Base-by-base conservation (phyloP, 2,888 invertebrate genomes). In the Euplagia quadripunctaria region DNA sequence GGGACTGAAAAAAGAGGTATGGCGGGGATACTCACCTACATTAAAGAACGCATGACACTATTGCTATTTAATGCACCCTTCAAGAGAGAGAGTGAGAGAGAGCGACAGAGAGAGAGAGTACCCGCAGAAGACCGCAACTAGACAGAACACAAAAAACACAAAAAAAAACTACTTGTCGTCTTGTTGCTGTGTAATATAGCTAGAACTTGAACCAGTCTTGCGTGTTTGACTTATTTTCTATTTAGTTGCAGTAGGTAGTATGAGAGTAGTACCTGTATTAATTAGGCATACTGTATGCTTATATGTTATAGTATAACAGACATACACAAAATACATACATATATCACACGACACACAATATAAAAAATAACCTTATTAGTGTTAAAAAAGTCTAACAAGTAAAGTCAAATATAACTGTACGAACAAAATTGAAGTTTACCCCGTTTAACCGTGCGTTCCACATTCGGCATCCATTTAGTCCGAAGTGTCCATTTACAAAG, bases 401-500 rank as follows among this genome's bases (percentile, higher is more conserved):
- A 43, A 64, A 17, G 17, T 11, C 5, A 0, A 17, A 63, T 61
- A 64, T 64, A 17, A 58, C 20, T 41, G 49, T 63, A 49, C 17
- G 20, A 52, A 72, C 64, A 69, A 68, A 73, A 61, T 68, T 69
- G 8, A n/a, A 49, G 5, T 41, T 68, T 20, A 17, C 55, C 55
- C 68, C 64, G 76, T 70, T 63, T 49, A 68, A 74, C 17, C 20
- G 43, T 71, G 46, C 49, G 65, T 69, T 65, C 65, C 71, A 70
- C 79, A 74, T 82, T 71, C 68, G 72, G 74, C 80, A 79, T 75
- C 73, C 76, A 71, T 72, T 78, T 81, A 79, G 84, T 71, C 73
- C 79, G 61, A 68, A 64, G 83, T 78, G 76, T 83, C 84, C 82
- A 69, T 61, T 76, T 73, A 43, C 74, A 83, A 88, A 89, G 87